phyloP scores from a whole-genome alignment of 2,888 invertebrate genomes.

The Prenolepis imparis region DNA sequence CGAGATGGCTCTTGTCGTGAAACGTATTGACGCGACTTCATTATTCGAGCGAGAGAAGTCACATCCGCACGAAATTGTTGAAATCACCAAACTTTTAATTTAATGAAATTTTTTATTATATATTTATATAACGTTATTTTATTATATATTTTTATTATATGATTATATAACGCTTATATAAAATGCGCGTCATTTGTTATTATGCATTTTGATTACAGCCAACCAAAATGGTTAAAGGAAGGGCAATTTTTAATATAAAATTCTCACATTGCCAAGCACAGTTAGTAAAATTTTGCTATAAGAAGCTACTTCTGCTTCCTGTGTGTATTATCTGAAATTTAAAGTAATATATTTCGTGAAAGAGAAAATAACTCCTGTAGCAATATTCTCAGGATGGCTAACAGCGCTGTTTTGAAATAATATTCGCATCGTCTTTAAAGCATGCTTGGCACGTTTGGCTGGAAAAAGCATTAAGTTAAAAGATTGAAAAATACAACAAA shows the following conservation, averaged over 20 bases:
- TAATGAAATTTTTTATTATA: neutral
- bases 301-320: neutral
- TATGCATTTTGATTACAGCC: neutral
- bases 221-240: neutral
- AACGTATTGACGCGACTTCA: slow-evolving; percentile 20
- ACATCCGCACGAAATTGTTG: neutral
- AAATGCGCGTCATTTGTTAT: neutral
- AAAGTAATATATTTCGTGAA: slow-evolving; percentile 36
- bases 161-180: neutral
- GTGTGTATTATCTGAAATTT: slow-evolving; percentile 31
- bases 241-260: neutral
- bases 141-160: neutral
- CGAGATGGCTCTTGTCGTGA: neutral
- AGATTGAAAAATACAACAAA: neutral
- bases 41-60: slow-evolving; percentile 11
- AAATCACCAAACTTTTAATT: neutral
- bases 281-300: slow-evolving; percentile 15
- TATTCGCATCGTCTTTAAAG: slow-evolving; percentile 37
- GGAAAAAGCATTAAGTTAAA: slow-evolving; percentile 18
- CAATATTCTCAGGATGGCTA: slow-evolving; percentile 45
- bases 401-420: slow-evolving; percentile 27
- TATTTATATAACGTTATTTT: too few relatives aligned
- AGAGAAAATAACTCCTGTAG: slow-evolving; percentile 9
- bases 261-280: slow-evolving; percentile 10
- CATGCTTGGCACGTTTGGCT: slow-evolving; percentile 1